Conservation (phyloP, 1,140 invertebrate genomes). For the Myzus persicae region DNA sequence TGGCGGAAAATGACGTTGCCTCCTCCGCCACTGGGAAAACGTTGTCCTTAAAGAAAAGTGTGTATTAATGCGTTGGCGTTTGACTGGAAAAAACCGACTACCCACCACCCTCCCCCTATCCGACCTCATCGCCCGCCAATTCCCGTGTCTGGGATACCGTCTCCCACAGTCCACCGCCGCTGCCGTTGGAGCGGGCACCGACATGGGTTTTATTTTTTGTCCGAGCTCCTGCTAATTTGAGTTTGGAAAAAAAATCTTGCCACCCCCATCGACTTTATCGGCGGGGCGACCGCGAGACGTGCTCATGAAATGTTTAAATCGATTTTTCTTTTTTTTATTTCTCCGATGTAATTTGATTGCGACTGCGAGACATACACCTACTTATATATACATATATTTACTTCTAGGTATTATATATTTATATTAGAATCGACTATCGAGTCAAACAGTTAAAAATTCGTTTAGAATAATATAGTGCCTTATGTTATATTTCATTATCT, state of each 20-base stretch:
- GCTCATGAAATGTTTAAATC: background rate
- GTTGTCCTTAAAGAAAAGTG: background rate
- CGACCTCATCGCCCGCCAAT: background rate
- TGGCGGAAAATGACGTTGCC: background rate
- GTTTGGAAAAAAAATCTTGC: background rate
- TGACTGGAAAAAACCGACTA: background rate
- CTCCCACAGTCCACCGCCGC: background rate
- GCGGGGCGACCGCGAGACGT: background rate
- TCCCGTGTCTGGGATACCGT: background rate
- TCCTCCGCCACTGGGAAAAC: background rate
- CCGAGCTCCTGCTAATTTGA: background rate
- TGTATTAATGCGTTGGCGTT: background rate
- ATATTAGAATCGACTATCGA: background rate
- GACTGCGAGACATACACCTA: background rate
- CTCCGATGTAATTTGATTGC: background rate
- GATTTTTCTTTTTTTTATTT: constrained; percentile 2
- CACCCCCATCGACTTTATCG: background rate
- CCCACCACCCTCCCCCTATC: too few relatives aligned
- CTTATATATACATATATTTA: background rate
- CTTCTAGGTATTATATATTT: background rate
- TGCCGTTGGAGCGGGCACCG: background rate
- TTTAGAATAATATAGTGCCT: background rate
- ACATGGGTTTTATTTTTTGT: background rate
- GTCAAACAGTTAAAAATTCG: background rate
- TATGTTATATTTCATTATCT: background rate